Evolutionary conservation across 2,888 invertebrate genomes (phyloP).

Genomic region (Mythimna vitellina): DNA sequence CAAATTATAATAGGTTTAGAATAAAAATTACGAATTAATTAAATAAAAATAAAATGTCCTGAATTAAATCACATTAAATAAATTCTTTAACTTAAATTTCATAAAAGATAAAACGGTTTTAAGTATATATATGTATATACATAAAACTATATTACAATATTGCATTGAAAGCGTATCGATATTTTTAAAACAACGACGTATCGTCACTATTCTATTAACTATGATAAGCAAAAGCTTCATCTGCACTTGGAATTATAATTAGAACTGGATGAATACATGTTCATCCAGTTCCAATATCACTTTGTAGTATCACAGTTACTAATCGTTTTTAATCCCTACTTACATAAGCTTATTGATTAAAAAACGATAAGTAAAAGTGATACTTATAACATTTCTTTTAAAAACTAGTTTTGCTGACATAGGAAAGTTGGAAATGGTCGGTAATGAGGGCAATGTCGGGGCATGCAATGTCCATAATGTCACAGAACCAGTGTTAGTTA

Average conservation of each 20-base stretch:
- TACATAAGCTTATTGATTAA: neutral
- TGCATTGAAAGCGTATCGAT: neutral
- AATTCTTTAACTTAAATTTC: no score
- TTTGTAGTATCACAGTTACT: no score
- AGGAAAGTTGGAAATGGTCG: constrained; percentile 56
- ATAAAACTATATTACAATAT: no score
- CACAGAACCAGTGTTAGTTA: constrained; percentile 18
- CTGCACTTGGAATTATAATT: neutral
- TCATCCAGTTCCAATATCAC: no score
- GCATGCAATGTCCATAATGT: constrained; percentile 36
- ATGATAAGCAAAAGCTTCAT: neutral
- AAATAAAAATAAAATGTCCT: no score
- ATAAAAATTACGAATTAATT: no score
- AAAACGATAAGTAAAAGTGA: constrained; percentile 40
- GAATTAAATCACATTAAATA: no score
- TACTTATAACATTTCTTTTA: constrained; percentile 11
- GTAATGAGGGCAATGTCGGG: constrained; percentile 50
- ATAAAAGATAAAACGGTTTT: no score
- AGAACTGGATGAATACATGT: neutral
- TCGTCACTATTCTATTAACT: constrained; percentile 5
- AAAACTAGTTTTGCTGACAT: constrained; percentile 38
- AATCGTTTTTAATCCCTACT: no score
- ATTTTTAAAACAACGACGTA: neutral
- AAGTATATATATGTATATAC: no score
- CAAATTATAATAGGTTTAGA: no score